Base-by-base conservation (phyloP, 2,888 invertebrate genomes). In the Erpobdella octoculata region DNA sequence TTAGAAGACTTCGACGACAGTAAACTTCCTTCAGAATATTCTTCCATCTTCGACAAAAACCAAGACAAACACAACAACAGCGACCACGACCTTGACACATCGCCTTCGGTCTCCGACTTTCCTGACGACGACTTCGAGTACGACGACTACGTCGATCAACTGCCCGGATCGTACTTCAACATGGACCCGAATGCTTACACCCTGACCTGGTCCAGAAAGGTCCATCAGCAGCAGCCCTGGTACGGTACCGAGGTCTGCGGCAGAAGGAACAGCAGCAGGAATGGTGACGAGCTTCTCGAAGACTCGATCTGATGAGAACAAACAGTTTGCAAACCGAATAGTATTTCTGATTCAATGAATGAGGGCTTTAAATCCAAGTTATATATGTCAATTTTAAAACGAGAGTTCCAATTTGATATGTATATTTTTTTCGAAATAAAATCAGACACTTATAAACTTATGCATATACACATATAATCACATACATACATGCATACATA, bases 121-220 rank as follows among this genome's bases (percentile, higher is more conserved):
- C 33, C 75, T 75, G 75, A 75, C 28, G 71, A 73, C 25, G 76
- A 75, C 37, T 77, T 75, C 58, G 77, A 77, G 65, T 77, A 76
- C 67, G 77, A 77, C 53, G 77, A 77, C 71, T 76, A 76, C 70
- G 66, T 76, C 2, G 73, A 75, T 8, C 69, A 75, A 1, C 37
- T 77, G 46, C 77, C 77, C 9, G 76, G 76, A 5, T 74, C 75
- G 18, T 74, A 73, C 66, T 76, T 77, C 72, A 74, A 71, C 48
- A 77, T 76, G 76, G 76, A 77, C 69, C 76, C 75, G 0, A 68
- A 73, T 28, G 76, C 76, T n/a, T 77, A 77, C 71, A 77, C 77
- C 25, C 73, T 77, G 58, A 76, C 77, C 21, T 77, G 77, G 77
- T 28, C 31, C n/a, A 46, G 69, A 33, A 58, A 53, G 33, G n/a